Base-by-base conservation (phyloP, 2,113 vertebrate genomes). In the Passer montanus region DNA sequence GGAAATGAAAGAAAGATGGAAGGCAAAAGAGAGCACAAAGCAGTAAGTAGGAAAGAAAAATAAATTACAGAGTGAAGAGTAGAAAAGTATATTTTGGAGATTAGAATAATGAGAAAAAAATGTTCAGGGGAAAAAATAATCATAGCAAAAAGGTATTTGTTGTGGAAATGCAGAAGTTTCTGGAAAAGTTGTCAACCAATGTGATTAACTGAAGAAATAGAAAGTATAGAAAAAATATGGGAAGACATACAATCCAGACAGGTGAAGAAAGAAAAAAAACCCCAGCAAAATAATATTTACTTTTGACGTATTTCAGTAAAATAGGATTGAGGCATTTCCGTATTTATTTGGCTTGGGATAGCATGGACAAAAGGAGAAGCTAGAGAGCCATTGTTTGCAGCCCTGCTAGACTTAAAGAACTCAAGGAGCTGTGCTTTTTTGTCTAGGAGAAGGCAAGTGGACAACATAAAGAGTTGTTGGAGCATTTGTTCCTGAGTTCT, bases 401-500 rank as follows among this genome's bases (percentile, higher is more conserved):
- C 27, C 21, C 7, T 83, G 2, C 20, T 72, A 10, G 26, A 59
- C 9, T 60, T 49, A 30, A 44, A 73, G 15, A 33, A 35, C 30
- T 33, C 23, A 28, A 5, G 23, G 24, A 60, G 24, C 16, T 52
- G 10, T 27, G 5, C 7, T 66, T 55, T 4, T 59, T 49, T 81
- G 13, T 37, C 13, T 70, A 24, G 41, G 22, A 60, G 16, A 69
- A 90, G 44, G 22, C 18, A 44, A 19, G 13, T 9, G 22, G 19
- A 37, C 46, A 69, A 6, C 22, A 24, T 3, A 14, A 31, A 14
- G 33, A 41, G 37, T 17, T 3, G 11, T 37, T 37, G 11, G 18
- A 49, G 11, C 5, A 2, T 63, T 58, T 37, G 26, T 11, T 68
- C 21, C 18, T 0, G 0, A 58, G 31, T 41, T 84, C 39, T 64